Evolutionary conservation across 1,140 invertebrate genomes (phyloP), one percentile per base, ranked within the genome.

Genomic region (Drosophila ananassae): DNA sequence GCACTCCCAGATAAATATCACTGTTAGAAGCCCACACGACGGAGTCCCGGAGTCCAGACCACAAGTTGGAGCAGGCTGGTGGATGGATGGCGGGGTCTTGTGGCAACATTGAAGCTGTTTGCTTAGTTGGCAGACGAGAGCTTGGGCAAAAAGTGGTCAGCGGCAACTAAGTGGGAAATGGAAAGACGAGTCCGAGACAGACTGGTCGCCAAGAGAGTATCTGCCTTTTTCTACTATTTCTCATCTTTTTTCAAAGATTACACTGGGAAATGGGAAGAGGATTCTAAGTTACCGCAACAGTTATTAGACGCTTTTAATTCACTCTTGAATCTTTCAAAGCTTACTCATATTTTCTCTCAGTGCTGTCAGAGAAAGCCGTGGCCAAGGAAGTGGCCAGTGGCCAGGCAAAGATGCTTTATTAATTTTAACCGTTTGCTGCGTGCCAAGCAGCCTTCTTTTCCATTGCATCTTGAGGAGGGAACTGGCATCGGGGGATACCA

Each of bases 381-480:
- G 68, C 44, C 21, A 52, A 56, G 53, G 54, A 64, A 59, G 61
- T 28, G 25, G 25, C 25, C 25, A 28, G 5, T 71, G 67, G 74
- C 59, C 57, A 72, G 55, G 52, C 67, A 82, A 90, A 90, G 79
- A 85, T 89, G 79, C 83, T 89, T 89, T 89, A 89, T 89, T 89
- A 89, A 89, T 89, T 89, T 89, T 79, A 84, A 89, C 83, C 83
- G 79, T 89, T 87, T 77, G 79, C 83, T 89, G 84, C 84, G 79
- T 83, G 83, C 83, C 62, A 50, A 41, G 39, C 60, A 50, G 39
- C 61, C 63, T 47, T 37, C 41, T 22, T 37, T 37, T 10, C 10
- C 50, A 3, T 24, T 32, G 57, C 32, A 48, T 17, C 59, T 32
- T 13, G 41, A 52, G 41, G 12, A 12, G 2, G 22, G 60, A 6